Evolutionary conservation across 2,797 vertebrate genomes (phyloP), one percentile per base, ranked within the genome.

Genomic region (Lepilemur ruficaudatus): DNA sequence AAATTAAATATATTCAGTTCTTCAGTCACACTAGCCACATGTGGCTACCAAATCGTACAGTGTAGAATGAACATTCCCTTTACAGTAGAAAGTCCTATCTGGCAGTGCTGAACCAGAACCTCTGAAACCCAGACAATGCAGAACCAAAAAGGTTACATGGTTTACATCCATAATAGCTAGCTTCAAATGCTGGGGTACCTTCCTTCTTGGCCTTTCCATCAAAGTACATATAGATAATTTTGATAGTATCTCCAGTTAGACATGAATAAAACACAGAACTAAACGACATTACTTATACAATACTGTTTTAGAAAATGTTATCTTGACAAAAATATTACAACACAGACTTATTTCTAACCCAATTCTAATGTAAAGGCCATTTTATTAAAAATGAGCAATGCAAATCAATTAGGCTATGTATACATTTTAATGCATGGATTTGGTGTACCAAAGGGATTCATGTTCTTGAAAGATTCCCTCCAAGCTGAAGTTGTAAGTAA

Each of bases 311-410:
- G 25, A 85, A 94, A n/a, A 85, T 23, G n/a, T 4, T 41, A 67
- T 69, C 76, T 93, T 86, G 32, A 93, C 11, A 79, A 90, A 93
- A 92, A 79, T 15, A 87, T 7, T 82, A 52, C 8, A 35, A 78
- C 23, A 89, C 7, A 91, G 32, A 75, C 48, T 48, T 83, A 84
- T 28, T 78, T 79, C 23, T 82, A 78, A 52, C 1, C 15, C 3
- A 92, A 82, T 46, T 92, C 52, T 90, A 97, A 86, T 4, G 11
- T 67, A 81, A 93, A 84, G 50, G 14, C 11, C n/a, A 48, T 73
- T 95, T 95, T 92, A 86, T 94, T 89, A 79, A 94, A 93, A 95
- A 76, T 14, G 52, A 84, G 14, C 22, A 92, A 35, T 81, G n/a
- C 4, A 87, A 87, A 93, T 61, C 28, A 48, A 75, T 67, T 46